Percentiles rank a stretch among this genome's conserved stretches.
These are phyloP conservation scores for Macaca mulatta DNA, from an alignment of 2,113 vertebrate species.

Conservation along the genomic window DNA sequence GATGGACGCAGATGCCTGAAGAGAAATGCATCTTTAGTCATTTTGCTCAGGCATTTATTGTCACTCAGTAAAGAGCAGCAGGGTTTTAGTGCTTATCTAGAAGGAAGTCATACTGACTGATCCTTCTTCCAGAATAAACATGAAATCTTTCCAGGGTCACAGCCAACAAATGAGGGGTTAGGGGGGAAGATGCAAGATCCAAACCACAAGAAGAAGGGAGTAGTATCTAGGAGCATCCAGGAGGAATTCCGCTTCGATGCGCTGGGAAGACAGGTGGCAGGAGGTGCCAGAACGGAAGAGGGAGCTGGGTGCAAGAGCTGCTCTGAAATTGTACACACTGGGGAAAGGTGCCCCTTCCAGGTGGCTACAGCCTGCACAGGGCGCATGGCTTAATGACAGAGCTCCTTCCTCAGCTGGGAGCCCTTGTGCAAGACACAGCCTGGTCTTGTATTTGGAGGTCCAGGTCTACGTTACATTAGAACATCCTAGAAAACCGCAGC, in stretches of 20 bases:
- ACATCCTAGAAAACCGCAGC: background rate
- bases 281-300: background rate
- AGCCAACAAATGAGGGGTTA: background rate
- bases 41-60: background rate
- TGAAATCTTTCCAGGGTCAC: background rate
- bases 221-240: background rate
- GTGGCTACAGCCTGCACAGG: background rate
- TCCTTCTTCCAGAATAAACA: background rate
- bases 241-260: background rate
- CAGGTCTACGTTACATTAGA: background rate
- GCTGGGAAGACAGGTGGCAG: background rate
- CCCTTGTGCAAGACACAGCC: background rate
- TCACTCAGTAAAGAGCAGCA: background rate
- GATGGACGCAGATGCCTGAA: fast-evolving
- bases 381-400: background rate
- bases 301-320: background rate
- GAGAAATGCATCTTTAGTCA: background rate
- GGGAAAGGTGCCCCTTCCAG: background rate
- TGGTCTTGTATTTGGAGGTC: background rate
- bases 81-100: too few relatives aligned
- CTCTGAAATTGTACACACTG: background rate
- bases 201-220: background rate
- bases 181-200: too few relatives aligned
- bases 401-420: background rate
- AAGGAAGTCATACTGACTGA: background rate